A percentile compares a stretch with the other conserved stretches of the same genome.
These are phyloP conservation scores for Margaritifera margaritifera DNA, from an alignment of 2,888 invertebrate genomes.

Conservation along the genomic window DNA sequence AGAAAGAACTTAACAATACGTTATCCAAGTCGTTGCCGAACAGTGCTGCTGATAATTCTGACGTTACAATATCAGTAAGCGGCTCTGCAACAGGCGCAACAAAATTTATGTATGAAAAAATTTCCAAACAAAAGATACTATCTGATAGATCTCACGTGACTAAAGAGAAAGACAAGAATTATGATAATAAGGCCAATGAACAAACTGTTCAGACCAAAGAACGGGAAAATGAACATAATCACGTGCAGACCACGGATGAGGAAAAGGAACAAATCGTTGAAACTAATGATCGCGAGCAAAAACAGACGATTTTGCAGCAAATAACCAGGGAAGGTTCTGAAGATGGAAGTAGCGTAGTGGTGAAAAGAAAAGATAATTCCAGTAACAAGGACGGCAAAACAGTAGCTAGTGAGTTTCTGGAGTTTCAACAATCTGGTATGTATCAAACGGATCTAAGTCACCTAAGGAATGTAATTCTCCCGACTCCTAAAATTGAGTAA, in stretches of 20 bases:
- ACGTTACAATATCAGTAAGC: no score
- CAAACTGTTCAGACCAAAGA: no score
- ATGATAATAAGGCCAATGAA: no score
- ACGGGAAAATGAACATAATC: no score
- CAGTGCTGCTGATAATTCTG: constrained; percentile 9
- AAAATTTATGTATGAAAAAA: no score
- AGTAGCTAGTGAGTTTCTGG: constrained; percentile 21
- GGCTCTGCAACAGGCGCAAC: no score
- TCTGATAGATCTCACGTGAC: no score
- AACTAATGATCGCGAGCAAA: not conserved
- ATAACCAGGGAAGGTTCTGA: no score
- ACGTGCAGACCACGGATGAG: constrained; percentile 4
- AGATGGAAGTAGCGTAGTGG: no score
- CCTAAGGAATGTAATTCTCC: constrained; percentile 35
- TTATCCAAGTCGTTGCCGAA: constrained; percentile 52
- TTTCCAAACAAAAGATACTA: no score
- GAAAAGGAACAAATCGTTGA: constrained; percentile 11
- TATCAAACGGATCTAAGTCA: constrained; percentile 46
- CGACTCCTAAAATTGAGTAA: constrained; percentile 18
- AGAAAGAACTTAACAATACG: constrained; percentile 7
- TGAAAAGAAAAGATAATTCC: not conserved
- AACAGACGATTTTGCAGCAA: not conserved
- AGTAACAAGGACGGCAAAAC: constrained; percentile 12
- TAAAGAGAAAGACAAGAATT: no score
- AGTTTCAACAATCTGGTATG: constrained; percentile 46